These are phyloP conservation scores for Muricea muricata DNA, from an alignment of 92 coral and sea anemone genomes.

Conservation along the genomic window DNA sequence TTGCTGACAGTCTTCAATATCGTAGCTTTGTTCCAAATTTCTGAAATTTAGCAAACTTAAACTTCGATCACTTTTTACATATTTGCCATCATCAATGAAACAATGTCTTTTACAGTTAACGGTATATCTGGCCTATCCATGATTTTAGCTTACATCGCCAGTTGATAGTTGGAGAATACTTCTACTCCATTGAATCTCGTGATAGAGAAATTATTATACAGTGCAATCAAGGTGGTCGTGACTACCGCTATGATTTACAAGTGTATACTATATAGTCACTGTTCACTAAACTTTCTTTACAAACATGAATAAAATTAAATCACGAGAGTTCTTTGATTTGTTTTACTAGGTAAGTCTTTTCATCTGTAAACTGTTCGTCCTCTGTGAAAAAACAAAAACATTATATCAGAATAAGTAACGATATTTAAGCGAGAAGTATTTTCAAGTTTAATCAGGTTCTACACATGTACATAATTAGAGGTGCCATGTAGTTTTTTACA, in stretches of 20 bases:
- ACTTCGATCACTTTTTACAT: not conserved
- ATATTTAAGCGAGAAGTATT: too few species aligned
- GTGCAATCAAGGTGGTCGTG: not conserved
- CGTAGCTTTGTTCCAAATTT: too few species aligned
- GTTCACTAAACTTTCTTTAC: not conserved
- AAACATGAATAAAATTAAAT: constrained; percentile 6
- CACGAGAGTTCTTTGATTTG: constrained; percentile 88
- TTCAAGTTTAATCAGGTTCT: too few species aligned
- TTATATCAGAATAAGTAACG: not conserved
- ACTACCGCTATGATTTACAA: not conserved
- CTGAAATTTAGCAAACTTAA: too few species aligned
- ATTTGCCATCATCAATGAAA: not conserved
- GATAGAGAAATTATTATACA: not conserved
- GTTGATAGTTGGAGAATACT: not conserved
- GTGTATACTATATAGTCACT: not conserved
- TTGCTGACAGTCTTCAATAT: too few species aligned
- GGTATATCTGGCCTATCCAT: not conserved
- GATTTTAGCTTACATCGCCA: not conserved
- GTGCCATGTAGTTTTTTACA: too few species aligned
- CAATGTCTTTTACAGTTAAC: too few species aligned
- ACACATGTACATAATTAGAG: too few species aligned
- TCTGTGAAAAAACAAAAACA: constrained; percentile 65
- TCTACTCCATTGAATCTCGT: not conserved
- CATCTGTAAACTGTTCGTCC: constrained; percentile 98
- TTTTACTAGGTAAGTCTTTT: constrained; percentile 91